Base-by-base conservation (phyloP, 1,140 invertebrate species). In the Caerostris extrusa region DNA sequence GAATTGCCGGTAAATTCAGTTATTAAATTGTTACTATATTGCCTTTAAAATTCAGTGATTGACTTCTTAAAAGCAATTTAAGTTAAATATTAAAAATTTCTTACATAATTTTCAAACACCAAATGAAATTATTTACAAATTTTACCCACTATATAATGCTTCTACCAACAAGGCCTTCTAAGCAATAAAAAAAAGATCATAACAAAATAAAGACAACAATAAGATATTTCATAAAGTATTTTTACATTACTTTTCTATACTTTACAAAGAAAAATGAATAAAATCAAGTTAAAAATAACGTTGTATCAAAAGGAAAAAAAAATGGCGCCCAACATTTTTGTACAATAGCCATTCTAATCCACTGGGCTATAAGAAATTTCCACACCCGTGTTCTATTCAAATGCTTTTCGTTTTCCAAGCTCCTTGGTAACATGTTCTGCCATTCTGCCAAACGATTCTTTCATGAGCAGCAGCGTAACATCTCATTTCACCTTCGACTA, bases 391-490 rank as follows among this genome's bases (percentile, higher is more conserved):
- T n/a, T 85, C 55, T 10, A 56, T n/a, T n/a, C 82, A 58, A 85
- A 57, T n/a, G 4, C 53, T 56, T 5, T 57, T 56, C 17, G 55
- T 58, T 56, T 17, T 58, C 7, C 82, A 85, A 57, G 14, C 55
- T 85, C 50, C 14, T 85, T 57, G n/a, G 56, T 17, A 85, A 85
- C 55, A 7, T 55, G 8, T 10, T n/a, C n/a, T 6, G 8, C 50
- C 19, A 10, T 50, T 77, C 3, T 77, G n/a, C 50, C 71, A 14
- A 64, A 57, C 14, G 55, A 10, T 19, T 56, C 57, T n/a, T 87
- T 87, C 85, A 57, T 14, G 61, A 87, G 58, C 61, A 89, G 53
- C 87, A n/a, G 87, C 87, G 64, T 55, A 57, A 89, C 87, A 89
- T 64, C 64, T 87, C 85, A 57, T 89, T 71, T 89, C 67, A 56